phyloP scores from a whole-genome alignment of 2,113 vertebrate genomes.

The Motacilla tschutschensis region DNA sequence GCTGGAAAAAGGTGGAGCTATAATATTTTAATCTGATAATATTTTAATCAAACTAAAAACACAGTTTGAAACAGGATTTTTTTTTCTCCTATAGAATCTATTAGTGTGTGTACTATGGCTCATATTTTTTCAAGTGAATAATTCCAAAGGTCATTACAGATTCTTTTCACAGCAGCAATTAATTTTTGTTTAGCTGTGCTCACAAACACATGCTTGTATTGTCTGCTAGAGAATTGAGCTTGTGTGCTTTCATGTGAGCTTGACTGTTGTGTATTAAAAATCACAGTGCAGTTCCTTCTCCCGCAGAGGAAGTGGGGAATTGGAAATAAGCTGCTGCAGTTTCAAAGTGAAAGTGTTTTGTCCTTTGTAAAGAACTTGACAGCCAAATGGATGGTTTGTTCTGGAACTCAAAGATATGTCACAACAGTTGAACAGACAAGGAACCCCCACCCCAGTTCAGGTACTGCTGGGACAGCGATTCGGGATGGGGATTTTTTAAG shows the following conservation, averaged over 20 bases:
- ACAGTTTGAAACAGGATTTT: not conserved
- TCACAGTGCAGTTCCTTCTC: constrained; percentile 1
- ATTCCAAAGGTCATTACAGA: constrained; percentile 24
- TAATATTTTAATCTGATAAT: not conserved
- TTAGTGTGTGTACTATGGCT: not conserved
- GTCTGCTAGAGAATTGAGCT: not conserved
- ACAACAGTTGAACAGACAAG: not conserved
- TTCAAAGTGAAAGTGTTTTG: constrained; percentile 9
- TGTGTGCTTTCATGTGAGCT: not conserved
- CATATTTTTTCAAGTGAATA: constrained; percentile 1
- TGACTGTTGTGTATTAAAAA: constrained; percentile 23
- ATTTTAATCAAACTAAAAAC: not conserved
- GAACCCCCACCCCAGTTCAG: not conserved
- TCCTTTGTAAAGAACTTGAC: constrained; percentile 2
- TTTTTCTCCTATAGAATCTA: not conserved
- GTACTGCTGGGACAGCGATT: not conserved
- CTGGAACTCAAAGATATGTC: not conserved
- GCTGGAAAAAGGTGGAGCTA: not conserved
- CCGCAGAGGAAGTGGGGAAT: not conserved
- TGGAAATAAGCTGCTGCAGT: not conserved
- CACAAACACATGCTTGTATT: not conserved
- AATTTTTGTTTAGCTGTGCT: constrained; percentile 21
- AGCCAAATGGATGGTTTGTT: not conserved
- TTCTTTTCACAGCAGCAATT: not conserved
- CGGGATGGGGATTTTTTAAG: not conserved